These are phyloP conservation scores for Pseudomyrmex concolor DNA, from an alignment of 1,140 invertebrate species.

Conservation along the genomic window DNA sequence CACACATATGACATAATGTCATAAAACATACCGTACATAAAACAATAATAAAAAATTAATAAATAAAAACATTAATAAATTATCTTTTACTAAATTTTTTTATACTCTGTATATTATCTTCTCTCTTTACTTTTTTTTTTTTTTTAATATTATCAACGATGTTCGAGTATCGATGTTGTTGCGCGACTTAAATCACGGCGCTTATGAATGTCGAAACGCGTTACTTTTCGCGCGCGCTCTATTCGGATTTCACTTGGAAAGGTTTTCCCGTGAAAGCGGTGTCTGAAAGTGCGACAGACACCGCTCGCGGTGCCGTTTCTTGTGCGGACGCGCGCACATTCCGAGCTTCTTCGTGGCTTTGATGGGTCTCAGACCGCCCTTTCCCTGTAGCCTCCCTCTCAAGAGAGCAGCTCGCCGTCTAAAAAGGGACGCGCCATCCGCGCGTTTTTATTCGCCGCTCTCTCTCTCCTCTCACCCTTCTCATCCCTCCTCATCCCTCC, in stretches of 20 bases:
- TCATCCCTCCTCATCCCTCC: background rate
- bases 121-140: background rate
- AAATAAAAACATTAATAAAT: too few species aligned
- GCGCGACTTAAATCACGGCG: background rate
- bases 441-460: slow-evolving; percentile 63
- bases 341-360: slow-evolving; percentile 78
- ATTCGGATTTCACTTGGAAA: slow-evolving; percentile 55
- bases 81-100: too few species aligned
- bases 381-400: slow-evolving; percentile 77
- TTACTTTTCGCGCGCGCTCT: slow-evolving; percentile 33
- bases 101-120: too few species aligned
- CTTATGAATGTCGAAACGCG: background rate
- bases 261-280: slow-evolving; percentile 69
- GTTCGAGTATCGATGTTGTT: background rate
- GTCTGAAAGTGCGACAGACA: slow-evolving; percentile 76
- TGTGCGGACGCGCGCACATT: slow-evolving; percentile 75
- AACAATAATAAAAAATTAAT: too few species aligned
- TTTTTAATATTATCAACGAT: background rate
- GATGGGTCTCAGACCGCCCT: slow-evolving; percentile 81
- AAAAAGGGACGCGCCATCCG: slow-evolving; percentile 68
- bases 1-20: too few species aligned
- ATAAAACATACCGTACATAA: too few species aligned
- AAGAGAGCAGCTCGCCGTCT: slow-evolving; percentile 59
- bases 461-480: too few species aligned
- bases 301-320: slow-evolving; percentile 63